Conservation (phyloP, 2,888 invertebrate species). For the Philonicus albiceps region DNA sequence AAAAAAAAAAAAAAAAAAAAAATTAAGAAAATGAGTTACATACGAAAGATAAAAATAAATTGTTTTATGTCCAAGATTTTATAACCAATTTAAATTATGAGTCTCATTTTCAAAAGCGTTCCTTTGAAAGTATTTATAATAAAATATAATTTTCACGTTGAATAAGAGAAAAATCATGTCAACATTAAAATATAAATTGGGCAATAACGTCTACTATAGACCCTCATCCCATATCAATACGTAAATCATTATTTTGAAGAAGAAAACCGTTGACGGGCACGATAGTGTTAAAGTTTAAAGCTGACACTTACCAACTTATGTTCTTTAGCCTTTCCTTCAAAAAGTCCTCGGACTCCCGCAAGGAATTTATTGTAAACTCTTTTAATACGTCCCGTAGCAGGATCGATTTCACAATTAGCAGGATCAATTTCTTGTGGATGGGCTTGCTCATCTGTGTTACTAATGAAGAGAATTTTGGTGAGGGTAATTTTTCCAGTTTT, state of each 20-base stretch:
- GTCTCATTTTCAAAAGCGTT: background rate
- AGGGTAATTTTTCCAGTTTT: background rate
- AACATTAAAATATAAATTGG: background rate
- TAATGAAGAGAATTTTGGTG: background rate
- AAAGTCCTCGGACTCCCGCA: background rate
- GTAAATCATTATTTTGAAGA: background rate
- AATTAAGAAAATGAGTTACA: background rate
- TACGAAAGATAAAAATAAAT: background rate
- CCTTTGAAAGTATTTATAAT: background rate
- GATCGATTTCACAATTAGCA: background rate
- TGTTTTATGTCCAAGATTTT: background rate
- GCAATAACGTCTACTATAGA: background rate
- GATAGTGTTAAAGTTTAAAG: background rate
- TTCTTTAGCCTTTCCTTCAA: background rate
- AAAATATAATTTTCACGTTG: background rate
- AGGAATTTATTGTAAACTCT: background rate
- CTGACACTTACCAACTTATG: background rate
- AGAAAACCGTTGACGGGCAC: background rate
- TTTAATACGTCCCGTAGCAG: background rate
- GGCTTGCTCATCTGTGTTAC: background rate
- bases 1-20: no score
- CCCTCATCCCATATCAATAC: background rate
- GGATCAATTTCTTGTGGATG: background rate
- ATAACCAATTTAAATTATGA: background rate
- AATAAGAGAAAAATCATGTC: background rate